Percentiles rank a stretch among this genome's conserved stretches.
These are phyloP conservation scores for Pipistrellus kuhlii DNA, from an alignment of 2,797 vertebrate genomes.

Conservation along the genomic window DNA sequence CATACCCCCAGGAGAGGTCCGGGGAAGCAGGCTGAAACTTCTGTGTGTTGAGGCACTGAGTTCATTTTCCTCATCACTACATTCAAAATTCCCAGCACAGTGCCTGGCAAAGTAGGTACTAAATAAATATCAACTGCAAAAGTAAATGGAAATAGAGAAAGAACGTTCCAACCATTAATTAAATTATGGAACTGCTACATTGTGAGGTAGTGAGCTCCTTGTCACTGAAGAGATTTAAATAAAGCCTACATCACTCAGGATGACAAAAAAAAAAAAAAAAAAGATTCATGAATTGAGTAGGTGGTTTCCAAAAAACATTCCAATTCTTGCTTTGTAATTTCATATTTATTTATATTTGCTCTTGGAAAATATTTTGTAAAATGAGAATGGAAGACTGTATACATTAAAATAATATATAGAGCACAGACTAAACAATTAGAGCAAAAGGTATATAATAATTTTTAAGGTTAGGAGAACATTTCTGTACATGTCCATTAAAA, in stretches of 20 bases:
- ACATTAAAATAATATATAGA: background rate
- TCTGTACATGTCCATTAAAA: background rate
- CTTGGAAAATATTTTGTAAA: slow-evolving; percentile 25
- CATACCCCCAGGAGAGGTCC: background rate
- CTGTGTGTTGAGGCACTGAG: background rate
- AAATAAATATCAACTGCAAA: background rate
- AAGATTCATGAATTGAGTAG: background rate
- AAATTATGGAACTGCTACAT: background rate
- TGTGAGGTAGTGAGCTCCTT: background rate
- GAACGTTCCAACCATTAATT: background rate
- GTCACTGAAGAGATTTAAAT: slow-evolving; percentile 1
- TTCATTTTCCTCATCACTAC: background rate
- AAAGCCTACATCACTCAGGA: background rate
- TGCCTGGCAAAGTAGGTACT: background rate
- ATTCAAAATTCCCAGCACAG: background rate
- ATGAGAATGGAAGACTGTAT: background rate
- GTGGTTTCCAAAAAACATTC: slow-evolving; percentile 3
- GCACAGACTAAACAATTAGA: background rate
- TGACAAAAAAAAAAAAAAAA: background rate
- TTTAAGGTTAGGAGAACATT: background rate
- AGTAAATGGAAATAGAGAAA: background rate
- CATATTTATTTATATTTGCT: background rate
- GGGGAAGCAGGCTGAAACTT: background rate
- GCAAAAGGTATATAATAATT: background rate
- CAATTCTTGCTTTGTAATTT: slow-evolving; percentile 23